Base-by-base conservation (phyloP, 2,888 invertebrate species). In the Eupithecia centaureata region DNA sequence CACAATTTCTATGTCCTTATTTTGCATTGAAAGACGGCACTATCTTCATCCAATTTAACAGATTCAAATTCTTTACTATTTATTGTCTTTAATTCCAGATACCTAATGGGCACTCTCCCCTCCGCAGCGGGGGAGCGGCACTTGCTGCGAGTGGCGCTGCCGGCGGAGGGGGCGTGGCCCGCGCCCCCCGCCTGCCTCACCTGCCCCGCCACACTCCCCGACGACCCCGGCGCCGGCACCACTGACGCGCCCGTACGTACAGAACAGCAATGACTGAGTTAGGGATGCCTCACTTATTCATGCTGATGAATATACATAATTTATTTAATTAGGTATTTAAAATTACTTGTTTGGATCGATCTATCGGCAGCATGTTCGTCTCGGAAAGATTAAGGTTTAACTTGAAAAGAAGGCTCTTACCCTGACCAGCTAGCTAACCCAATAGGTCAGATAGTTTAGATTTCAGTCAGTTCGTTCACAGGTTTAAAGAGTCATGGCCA, bases 111-210 rank as follows among this genome's bases (percentile, higher is more conserved):
- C 42, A 96, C 97, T 7, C 96, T 96, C 2, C 96, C 96, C 76
- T 95, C 95, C 60, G 94, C 95, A 74, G 97, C 98, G 0, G 96
- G 97, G 0, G 96, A 96, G 81, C 94, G 97, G 1, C 98, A 98
- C 86, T 90, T 98, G 73, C 97, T 96, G 92, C 95, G 96, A 82
- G 95, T 96, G 68, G 66, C 71, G 27, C 84, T 86, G 2, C 92
- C 92, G 0, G 85, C 78, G 4, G 90, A 92, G 68, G 78, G 73
- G 33, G 80, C 81, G 32, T 88, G 89, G 90, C 87, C 89, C 1
- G 81, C 84, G 25, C 88, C 91, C 7, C 93, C 95, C 82, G 86
- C 87, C 66, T 96, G 95, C 81, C 90, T 95, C 78, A 95, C 95
- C 1, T 95, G 95, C 78, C 82, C 87, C 1, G 84, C 80, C 2